Conservation (phyloP, 2,113 vertebrate genomes). For the Caranx ignobilis region DNA sequence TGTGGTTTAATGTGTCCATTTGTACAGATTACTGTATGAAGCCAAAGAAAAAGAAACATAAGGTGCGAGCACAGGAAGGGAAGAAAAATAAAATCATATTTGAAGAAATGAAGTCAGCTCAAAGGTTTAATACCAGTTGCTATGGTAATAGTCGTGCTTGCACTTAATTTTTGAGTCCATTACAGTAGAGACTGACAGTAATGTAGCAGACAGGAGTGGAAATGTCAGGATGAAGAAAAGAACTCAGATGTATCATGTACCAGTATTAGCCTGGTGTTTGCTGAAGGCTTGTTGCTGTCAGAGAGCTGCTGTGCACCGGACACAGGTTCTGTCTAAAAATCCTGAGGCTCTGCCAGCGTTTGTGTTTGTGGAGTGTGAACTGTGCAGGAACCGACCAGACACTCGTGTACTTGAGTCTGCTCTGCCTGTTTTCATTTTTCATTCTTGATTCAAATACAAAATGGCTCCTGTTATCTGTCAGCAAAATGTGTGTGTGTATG, state of each 20-base stretch:
- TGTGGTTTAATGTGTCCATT: slow-evolving; percentile 31
- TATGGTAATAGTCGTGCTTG: slow-evolving; percentile 46
- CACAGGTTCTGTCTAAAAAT: slow-evolving; percentile 12
- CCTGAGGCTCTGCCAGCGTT: neutral
- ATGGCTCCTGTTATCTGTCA: neutral
- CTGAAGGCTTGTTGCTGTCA: slow-evolving; percentile 21
- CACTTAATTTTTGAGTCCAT: slow-evolving; percentile 35
- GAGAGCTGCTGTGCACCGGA: neutral
- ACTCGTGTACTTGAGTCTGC: neutral
- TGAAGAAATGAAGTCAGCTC: slow-evolving; percentile 20
- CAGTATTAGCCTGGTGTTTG: slow-evolving; percentile 24
- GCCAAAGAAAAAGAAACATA: neutral
- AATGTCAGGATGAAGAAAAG: slow-evolving; percentile 24
- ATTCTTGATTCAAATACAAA: neutral
- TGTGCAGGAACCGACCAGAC: neutral
- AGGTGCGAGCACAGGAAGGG: neutral
- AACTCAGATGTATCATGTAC: slow-evolving; percentile 6
- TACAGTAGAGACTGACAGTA: slow-evolving; percentile 33
- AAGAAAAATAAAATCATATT: neutral
- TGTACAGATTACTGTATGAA: slow-evolving; percentile 1
- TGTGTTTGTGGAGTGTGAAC: neutral
- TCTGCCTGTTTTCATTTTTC: neutral
- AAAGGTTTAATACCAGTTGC: slow-evolving; percentile 48
- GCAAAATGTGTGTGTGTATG: neutral
- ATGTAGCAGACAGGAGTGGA: slow-evolving; percentile 31